A percentile compares a stretch with the other conserved stretches of the same genome.
These are phyloP conservation scores for Drosophila repletoides DNA, from an alignment of 1,140 invertebrate species.

Conservation along the genomic window DNA sequence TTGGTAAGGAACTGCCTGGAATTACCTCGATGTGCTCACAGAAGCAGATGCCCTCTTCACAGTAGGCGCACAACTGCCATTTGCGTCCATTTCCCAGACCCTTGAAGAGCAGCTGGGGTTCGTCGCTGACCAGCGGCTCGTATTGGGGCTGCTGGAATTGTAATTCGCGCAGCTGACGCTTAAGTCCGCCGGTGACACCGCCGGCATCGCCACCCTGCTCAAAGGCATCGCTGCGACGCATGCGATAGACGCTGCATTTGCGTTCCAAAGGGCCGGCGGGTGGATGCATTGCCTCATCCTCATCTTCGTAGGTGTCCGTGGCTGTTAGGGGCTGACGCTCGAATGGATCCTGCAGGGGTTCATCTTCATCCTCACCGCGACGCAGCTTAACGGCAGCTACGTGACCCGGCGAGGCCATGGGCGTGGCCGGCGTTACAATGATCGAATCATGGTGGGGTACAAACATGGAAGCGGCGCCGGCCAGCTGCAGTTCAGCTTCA, in stretches of 20 bases:
- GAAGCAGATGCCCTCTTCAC: constrained; percentile 80
- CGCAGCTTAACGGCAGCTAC: constrained; percentile 50
- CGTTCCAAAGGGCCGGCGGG: constrained; percentile 70
- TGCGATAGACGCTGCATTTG: constrained; percentile 82
- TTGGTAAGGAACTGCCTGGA: constrained; percentile 3
- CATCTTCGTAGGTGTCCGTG: constrained; percentile 53
- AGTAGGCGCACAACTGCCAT: constrained; percentile 75
- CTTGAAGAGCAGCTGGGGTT: constrained; percentile 74
- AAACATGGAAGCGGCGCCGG: constrained; percentile 55
- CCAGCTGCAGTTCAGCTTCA: constrained; percentile 46
- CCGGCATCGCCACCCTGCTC: constrained; percentile 46
- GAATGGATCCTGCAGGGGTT: constrained; percentile 50
- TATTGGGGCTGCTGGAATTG: constrained; percentile 79
- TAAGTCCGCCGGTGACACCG: constrained; percentile 46
- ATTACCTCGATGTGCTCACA: constrained; percentile 82
- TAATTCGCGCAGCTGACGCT: constrained; percentile 71
- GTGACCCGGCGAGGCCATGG: constrained; percentile 80
- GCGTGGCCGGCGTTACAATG: constrained; percentile 82
- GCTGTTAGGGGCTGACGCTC: constrained; percentile 65
- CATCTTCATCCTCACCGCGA: constrained; percentile 41
- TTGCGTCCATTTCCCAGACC: constrained; percentile 69
- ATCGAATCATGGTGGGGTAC: constrained; percentile 75
- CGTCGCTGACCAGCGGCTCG: constrained; percentile 72
- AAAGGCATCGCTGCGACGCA: constrained; percentile 72
- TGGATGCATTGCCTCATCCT: constrained; percentile 64